phyloP scores from a whole-genome alignment of 2,797 vertebrate species.

The Microcaecilia unicolor region DNA sequence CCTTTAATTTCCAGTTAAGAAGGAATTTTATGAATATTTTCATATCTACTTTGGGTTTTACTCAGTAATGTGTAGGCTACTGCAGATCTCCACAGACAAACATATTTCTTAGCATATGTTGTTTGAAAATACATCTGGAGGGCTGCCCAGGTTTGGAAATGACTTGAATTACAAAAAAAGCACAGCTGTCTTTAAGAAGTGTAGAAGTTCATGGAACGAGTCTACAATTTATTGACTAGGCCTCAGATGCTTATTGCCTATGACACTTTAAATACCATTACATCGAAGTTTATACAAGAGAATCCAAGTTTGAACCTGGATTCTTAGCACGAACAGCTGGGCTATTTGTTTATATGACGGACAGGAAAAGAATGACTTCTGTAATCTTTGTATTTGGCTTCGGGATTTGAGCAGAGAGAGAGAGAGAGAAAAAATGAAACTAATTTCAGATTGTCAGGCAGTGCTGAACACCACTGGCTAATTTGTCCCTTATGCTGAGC shows the following conservation, averaged over 20 bases:
- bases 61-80: constrained; percentile 18
- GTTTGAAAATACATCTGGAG: constrained; percentile 63
- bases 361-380: constrained; percentile 69
- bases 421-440: constrained; percentile 30
- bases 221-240: constrained; percentile 69
- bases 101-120: constrained; percentile 50
- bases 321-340: constrained; percentile 68
- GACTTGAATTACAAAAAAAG: constrained; percentile 59
- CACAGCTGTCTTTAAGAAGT: constrained; percentile 63
- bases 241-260: constrained; percentile 72
- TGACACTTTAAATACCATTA: constrained; percentile 79
- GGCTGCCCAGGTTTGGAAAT: constrained; percentile 52
- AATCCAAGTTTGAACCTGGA: constrained; percentile 71
- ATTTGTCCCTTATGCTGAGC: constrained; percentile 53
- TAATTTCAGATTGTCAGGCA: constrained; percentile 42
- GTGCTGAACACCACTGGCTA: constrained; percentile 37
- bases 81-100: constrained; percentile 34
- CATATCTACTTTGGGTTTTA: constrained; percentile 21
- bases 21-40: too few relatives aligned
- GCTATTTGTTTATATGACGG: constrained; percentile 71
- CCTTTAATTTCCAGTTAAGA: too few relatives aligned
- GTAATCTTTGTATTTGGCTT: constrained; percentile 63
- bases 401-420: constrained; percentile 37
- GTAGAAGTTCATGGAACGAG: constrained; percentile 55
- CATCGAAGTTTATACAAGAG: constrained; percentile 73